Evolutionary conservation across 2,113 vertebrate genomes (phyloP).

Genomic region (Puntigrus tetrazona): DNA sequence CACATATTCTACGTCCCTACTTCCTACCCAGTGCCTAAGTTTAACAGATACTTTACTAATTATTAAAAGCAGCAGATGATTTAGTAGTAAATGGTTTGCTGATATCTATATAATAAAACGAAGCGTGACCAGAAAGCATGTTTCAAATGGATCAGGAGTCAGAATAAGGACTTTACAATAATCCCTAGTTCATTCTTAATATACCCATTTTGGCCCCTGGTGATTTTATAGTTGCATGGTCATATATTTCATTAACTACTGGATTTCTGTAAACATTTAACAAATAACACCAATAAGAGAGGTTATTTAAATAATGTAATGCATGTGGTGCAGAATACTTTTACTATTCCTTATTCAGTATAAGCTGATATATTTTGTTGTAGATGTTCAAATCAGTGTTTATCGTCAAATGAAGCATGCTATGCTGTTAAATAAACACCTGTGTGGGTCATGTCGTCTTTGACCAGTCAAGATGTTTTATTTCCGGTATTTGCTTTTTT

Average conservation of each 20-base stretch:
- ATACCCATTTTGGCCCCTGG: background rate
- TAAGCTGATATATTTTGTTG: background rate
- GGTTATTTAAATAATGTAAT: background rate
- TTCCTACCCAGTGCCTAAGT: background rate
- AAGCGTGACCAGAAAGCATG: background rate
- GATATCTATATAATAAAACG: too few species aligned
- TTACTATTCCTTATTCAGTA: background rate
- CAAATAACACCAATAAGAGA: background rate
- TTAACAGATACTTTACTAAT: too few species aligned
- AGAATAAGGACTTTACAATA: too few species aligned
- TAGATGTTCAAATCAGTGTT: background rate
- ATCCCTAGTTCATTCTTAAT: background rate
- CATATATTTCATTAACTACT: background rate
- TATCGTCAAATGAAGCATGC: background rate
- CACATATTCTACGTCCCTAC: too few species aligned
- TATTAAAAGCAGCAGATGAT: too few species aligned
- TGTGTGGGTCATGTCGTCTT: background rate
- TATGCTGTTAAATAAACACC: background rate
- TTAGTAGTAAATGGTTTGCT: too few species aligned
- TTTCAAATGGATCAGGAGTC: too few species aligned
- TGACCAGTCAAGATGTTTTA: background rate
- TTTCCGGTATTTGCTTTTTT: background rate
- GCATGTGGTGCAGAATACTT: background rate
- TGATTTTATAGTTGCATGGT: background rate
- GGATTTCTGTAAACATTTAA: background rate